Conservation (phyloP, 1,140 invertebrate genomes). For the Drosophila pandora region DNA sequence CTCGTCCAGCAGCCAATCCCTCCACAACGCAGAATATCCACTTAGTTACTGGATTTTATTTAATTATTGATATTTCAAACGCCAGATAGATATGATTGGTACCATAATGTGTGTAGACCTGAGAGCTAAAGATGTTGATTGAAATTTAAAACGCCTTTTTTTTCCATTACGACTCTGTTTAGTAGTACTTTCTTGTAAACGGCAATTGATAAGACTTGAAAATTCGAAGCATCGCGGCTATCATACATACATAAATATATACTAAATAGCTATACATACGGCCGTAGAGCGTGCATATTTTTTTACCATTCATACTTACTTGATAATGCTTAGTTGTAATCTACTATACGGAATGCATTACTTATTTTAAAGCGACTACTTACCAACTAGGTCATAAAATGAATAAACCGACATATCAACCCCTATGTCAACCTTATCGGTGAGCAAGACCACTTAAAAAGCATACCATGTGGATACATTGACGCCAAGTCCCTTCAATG, state of each 20-base stretch:
- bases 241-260: constrained; percentile 25
- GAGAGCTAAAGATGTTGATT: constrained; percentile 26
- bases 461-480: too few species aligned
- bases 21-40: constrained; percentile 50
- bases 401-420: constrained; percentile 59
- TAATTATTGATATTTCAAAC: constrained; percentile 31
- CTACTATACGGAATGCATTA: constrained; percentile 67
- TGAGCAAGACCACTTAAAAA: too few species aligned
- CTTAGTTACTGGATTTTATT: constrained; percentile 52
- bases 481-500: too few species aligned
- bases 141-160: constrained; percentile 4
- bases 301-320: constrained; percentile 79
- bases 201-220: constrained; percentile 80
- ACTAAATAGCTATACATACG: constrained; percentile 55
- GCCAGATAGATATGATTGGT: constrained; percentile 7
- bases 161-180: background rate
- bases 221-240: constrained; percentile 66
- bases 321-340: constrained; percentile 67
- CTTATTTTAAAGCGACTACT: constrained; percentile 64
- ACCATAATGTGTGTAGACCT: constrained; percentile 15
- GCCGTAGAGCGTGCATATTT: constrained; percentile 78
- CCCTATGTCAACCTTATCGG: too few species aligned
- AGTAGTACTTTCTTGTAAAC: constrained; percentile 41
- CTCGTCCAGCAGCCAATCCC: constrained; percentile 41
- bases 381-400: constrained; percentile 61